Evolutionary conservation across 2,113 vertebrate genomes (phyloP).

Genomic region (Puffinus mauretanicus): DNA sequence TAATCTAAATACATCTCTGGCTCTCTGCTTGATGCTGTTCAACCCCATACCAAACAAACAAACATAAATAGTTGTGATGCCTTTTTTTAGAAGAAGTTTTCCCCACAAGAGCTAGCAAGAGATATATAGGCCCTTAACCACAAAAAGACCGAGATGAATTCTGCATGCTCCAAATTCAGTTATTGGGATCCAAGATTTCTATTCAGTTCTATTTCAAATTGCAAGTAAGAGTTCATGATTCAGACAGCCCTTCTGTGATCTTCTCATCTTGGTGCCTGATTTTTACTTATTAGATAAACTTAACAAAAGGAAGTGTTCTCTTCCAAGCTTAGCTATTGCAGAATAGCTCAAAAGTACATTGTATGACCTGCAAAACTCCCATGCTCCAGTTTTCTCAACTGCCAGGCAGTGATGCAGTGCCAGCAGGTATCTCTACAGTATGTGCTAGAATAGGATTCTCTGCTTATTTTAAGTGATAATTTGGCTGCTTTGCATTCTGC

Average conservation of each 20-base stretch:
- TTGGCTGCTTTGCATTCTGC: not conserved
- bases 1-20: constrained; percentile 8
- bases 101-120: not conserved
- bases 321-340: not conserved
- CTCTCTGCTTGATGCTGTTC: not conserved
- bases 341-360: not conserved
- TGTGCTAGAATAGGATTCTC: not conserved
- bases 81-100: not conserved
- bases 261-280: not conserved
- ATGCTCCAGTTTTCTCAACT: not conserved
- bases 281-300: not conserved
- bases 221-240: not conserved
- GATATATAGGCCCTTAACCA: not conserved
- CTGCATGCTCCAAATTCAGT: not conserved
- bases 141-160: not conserved
- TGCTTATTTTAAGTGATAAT: not conserved
- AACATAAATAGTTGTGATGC: not conserved
- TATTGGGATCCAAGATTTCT: not conserved
- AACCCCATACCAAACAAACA: not conserved
- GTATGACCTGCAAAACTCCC: not conserved
- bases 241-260: not conserved
- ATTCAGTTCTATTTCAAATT: not conserved
- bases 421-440: not conserved
- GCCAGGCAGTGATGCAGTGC: not conserved
- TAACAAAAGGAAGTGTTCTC: not conserved